Conservation (phyloP, 2,797 vertebrate species). For the Enteromius trimaculatus region DNA sequence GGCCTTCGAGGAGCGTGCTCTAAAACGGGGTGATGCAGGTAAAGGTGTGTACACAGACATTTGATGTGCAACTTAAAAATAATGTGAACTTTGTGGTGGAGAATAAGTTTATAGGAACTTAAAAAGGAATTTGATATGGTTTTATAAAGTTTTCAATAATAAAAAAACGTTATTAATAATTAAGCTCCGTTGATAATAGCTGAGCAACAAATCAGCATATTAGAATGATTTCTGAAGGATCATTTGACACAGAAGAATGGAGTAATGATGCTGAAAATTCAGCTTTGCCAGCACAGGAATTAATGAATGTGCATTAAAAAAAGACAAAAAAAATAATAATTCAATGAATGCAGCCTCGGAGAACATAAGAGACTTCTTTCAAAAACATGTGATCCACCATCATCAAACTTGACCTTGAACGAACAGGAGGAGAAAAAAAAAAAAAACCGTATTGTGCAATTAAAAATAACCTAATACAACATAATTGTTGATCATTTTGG, state of each 20-base stretch:
- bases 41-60: slow-evolving; percentile 16
- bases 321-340: too few relatives aligned
- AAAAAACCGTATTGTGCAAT: background rate
- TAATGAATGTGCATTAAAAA: background rate
- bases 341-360: too few relatives aligned
- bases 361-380: too few relatives aligned
- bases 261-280: background rate
- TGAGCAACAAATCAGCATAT: too few relatives aligned
- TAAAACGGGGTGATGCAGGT: slow-evolving; percentile 4
- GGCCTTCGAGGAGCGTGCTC: slow-evolving; percentile 36
- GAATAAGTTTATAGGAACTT: background rate
- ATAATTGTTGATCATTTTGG: background rate
- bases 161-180: too few relatives aligned
- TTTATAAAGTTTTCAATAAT: background rate
- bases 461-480: background rate
- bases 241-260: too few relatives aligned
- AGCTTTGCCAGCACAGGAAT: background rate
- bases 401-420: background rate
- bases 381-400: background rate
- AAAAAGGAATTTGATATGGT: background rate
- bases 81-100: background rate
- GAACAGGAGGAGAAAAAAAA: background rate
- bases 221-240: too few relatives aligned
- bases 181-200: too few relatives aligned
- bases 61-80: slow-evolving; percentile 20